Conservation (phyloP, 2,797 vertebrate genomes). For the Gambelia wislizenii region DNA sequence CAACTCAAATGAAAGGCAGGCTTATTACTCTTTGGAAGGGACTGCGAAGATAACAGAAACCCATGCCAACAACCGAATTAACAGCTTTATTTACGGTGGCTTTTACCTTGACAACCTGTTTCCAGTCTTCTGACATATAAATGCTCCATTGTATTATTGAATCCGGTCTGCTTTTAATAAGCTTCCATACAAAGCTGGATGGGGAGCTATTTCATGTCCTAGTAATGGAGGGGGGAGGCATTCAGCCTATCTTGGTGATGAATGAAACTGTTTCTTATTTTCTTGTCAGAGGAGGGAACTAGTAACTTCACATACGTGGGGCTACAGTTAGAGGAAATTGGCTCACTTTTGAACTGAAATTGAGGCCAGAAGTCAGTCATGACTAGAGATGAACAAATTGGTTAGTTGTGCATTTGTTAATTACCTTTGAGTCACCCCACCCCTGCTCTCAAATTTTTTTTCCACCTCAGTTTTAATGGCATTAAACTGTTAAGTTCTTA, state of each 20-base stretch:
- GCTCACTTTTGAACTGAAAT: too few relatives aligned
- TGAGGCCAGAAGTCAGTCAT: too few relatives aligned
- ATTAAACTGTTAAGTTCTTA: neutral
- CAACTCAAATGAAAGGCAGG: conserved; percentile 81
- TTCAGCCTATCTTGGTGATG: neutral
- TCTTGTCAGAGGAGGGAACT: neutral
- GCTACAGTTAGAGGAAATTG: too few relatives aligned
- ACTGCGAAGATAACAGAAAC: conserved; percentile 79
- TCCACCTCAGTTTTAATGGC: neutral
- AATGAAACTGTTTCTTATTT: conserved; percentile 14
- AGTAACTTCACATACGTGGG: neutral
- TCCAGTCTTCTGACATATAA: conserved; percentile 74
- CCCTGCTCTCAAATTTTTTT: neutral
- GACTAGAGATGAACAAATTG: neutral
- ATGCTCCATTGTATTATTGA: conserved; percentile 77
- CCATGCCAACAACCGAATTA: conserved; percentile 81
- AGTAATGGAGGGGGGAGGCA: conserved; percentile 7
- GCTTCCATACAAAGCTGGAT: conserved; percentile 51
- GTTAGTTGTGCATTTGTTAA: neutral
- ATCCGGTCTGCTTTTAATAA: conserved; percentile 26
- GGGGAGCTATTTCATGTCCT: conserved; percentile 59
- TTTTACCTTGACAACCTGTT: conserved; percentile 78
- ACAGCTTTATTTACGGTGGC: conserved; percentile 79
- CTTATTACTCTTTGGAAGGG: conserved; percentile 79
- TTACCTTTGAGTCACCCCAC: too few relatives aligned